Conservation (phyloP, 2,113 vertebrate genomes). For the Polypterus bichir region DNA sequence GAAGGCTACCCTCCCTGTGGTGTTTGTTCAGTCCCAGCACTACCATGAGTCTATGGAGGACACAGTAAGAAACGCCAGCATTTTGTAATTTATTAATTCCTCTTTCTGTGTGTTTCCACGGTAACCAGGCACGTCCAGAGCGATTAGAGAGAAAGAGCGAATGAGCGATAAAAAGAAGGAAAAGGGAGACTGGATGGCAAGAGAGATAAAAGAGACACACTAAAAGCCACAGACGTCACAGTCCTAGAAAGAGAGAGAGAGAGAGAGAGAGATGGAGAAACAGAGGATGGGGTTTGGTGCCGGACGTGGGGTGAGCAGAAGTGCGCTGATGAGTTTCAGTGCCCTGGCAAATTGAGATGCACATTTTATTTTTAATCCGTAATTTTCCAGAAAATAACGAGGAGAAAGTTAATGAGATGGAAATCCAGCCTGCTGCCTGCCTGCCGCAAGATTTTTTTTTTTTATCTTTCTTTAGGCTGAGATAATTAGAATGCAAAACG, state of each 20-base stretch:
- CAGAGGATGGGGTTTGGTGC: constrained; percentile 46
- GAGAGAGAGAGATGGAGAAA: not conserved
- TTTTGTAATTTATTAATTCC: constrained; percentile 67
- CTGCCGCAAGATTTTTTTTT: constrained; percentile 45
- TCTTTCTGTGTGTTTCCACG: constrained; percentile 64
- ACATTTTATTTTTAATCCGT: constrained; percentile 77
- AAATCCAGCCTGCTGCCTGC: constrained; percentile 59
- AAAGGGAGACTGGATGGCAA: not conserved
- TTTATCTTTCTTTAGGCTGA: constrained; percentile 49
- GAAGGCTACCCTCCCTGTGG: too few relatives aligned
- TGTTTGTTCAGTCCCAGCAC: too few relatives aligned
- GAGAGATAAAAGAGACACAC: not conserved
- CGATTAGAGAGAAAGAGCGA: constrained; percentile 50
- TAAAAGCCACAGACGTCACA: not conserved
- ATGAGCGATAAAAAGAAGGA: not conserved
- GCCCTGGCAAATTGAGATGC: constrained; percentile 65
- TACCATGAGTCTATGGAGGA: too few relatives aligned
- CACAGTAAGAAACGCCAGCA: too few relatives aligned
- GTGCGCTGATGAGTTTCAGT: constrained; percentile 50
- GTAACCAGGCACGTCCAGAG: constrained; percentile 49
- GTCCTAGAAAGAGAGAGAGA: not conserved
- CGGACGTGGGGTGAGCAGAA: constrained; percentile 30
- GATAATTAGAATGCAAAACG: constrained; percentile 61
- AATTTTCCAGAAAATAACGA: constrained; percentile 78
- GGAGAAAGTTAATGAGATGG: constrained; percentile 76